These are phyloP conservation scores for Silurus asotus DNA, from an alignment of 2,113 vertebrate species.

Conservation along the genomic window DNA sequence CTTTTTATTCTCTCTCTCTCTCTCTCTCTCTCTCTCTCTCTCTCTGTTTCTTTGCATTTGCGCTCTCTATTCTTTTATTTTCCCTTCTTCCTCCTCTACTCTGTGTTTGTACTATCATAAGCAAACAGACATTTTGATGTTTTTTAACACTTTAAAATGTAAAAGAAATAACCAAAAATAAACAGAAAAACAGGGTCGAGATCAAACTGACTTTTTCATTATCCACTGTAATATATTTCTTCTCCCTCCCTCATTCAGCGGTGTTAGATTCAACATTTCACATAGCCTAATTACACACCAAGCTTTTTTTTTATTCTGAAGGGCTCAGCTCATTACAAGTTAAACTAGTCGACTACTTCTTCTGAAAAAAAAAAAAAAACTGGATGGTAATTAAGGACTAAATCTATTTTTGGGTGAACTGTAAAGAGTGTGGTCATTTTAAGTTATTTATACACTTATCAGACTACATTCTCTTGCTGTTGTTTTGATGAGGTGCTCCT, in stretches of 20 bases:
- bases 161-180: not conserved
- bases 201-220: not conserved
- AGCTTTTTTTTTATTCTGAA: not conserved
- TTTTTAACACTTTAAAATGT: not conserved
- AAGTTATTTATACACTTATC: slow-evolving; percentile 11
- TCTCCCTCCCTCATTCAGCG: too few relatives aligned
- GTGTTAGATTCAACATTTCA: not conserved
- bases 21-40: not conserved
- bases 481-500: not conserved
- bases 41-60: not conserved
- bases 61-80: not conserved
- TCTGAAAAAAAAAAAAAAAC: not conserved
- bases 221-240: not conserved
- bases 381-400: not conserved
- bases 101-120: not conserved
- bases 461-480: not conserved
- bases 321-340: not conserved
- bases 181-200: not conserved
- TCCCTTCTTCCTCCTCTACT: too few relatives aligned
- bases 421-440: not conserved
- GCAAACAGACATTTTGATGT: not conserved
- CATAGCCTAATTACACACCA: not conserved
- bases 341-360: not conserved
- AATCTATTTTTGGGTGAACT: slow-evolving; percentile 5
- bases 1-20: not conserved